Base-by-base conservation (phyloP, 2,797 vertebrate genomes). In the Dromococcyx pavoninus region DNA sequence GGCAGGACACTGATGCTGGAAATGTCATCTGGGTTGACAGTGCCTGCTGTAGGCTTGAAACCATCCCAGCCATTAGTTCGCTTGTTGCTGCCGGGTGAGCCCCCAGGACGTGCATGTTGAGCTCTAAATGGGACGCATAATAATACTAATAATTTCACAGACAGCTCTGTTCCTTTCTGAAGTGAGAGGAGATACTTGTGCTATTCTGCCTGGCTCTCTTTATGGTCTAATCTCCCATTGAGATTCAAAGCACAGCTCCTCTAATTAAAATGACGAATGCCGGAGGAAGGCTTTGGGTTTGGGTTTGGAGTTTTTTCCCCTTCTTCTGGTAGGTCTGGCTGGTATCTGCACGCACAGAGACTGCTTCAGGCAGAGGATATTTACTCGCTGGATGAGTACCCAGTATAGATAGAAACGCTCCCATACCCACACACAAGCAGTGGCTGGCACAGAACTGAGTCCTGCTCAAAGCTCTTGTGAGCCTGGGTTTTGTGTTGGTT, bases 191-290 rank as follows among this genome's bases (percentile, higher is more conserved):
- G 87, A 91, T 88, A 87, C 95, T 96, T 92, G 86, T 95, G 84
- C 86, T 89, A 32, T 94, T 94, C 92, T 0, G 25, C 93, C 70
- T 5, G 24, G 30, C 84, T 80, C 95, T 96, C 93, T 91, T 89
- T n/a, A 16, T 87, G 95, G 41, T 54, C 28, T 96, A 97, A 97
- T 95, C 96, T 88, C 88, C 87, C 92, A 95, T 96, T 96, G 95
- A 96, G 95, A 97, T 97, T 97, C 96, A 90, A 89, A 96, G 95
- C 96, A 97, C 96, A 96, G 88, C 94, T 94, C 67, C 2, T 28
- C 96, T 97, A 97, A 97, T 97, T 97, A 97, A 97, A 97, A 94
- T 79, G 79, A 94, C 87, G 94, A 94, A 97, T 97, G 97, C 96
- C 46, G 3, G 89, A 93, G 90, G 94, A 95, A 94, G 77, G 86